Percentiles rank a stretch among this genome's conserved stretches.
Evolutionary conservation across 2,888 invertebrate genomes (phyloP).

Genomic region (Microctonus aethiopoides): DNA sequence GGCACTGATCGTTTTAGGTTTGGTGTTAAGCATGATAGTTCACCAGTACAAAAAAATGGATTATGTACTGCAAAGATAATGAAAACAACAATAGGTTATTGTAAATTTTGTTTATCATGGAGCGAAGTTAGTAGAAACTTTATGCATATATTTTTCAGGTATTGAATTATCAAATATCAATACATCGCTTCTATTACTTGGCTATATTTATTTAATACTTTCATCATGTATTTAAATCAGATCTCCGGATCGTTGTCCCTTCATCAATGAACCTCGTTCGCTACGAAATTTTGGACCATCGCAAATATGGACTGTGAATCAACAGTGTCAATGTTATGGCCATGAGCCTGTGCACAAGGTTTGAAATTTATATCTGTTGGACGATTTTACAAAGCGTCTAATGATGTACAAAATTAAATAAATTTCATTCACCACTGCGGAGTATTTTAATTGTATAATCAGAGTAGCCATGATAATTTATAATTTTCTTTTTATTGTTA

Average conservation of each 20-base stretch:
- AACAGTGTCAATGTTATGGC: not conserved
- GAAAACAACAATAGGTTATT: not conserved
- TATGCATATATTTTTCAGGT: not conserved
- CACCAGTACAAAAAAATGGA: not conserved
- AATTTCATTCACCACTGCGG: no score
- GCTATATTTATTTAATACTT: not conserved
- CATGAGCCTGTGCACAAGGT: not conserved
- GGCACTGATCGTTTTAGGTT: not conserved
- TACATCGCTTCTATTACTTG: not conserved
- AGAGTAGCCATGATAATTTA: no score
- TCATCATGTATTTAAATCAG: not conserved
- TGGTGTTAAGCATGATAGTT: not conserved
- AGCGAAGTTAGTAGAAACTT: not conserved
- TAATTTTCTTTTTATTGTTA: no score
- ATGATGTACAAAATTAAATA: no score
- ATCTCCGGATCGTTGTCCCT: not conserved
- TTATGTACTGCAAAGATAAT: not conserved
- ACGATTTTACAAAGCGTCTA: no score
- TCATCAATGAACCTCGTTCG: not conserved
- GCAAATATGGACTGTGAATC: not conserved
- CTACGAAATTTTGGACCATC: not conserved
- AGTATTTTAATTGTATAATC: no score
- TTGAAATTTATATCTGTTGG: no score
- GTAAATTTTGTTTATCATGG: not conserved
- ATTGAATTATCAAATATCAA: not conserved